phyloP scores from a whole-genome alignment of 2,113 vertebrate species.

The Sinocyclocheilus grahami region DNA sequence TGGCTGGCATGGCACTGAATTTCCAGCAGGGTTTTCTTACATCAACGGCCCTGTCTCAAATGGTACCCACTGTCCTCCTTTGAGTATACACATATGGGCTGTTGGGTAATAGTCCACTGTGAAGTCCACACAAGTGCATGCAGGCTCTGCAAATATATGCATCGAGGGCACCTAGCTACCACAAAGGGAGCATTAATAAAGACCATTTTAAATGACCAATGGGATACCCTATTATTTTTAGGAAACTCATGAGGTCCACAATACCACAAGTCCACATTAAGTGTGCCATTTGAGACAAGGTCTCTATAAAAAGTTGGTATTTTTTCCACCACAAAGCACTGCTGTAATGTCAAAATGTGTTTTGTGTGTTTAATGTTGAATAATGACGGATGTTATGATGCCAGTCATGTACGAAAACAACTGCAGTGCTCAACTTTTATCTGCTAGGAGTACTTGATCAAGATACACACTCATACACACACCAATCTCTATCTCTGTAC shows the following conservation, averaged over 20 bases:
- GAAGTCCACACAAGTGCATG: not conserved
- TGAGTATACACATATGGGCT: not conserved
- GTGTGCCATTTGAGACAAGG: not conserved
- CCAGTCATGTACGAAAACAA: conserved; percentile 36
- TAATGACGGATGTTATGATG: conserved; percentile 65
- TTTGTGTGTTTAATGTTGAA: conserved; percentile 57
- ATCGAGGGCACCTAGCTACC: not conserved
- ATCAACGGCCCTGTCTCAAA: not conserved
- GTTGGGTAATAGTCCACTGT: not conserved
- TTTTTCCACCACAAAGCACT: conserved; percentile 49
- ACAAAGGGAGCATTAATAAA: not conserved
- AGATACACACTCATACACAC: conserved; percentile 29
- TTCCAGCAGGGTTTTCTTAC: too few species aligned
- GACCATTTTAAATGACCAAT: not conserved
- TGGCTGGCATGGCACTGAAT: not conserved
- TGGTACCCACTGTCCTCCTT: not conserved
- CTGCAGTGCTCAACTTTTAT: conserved; percentile 15
- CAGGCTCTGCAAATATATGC: not conserved
- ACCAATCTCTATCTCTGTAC: conserved; percentile 31
- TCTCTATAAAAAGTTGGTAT: conserved; percentile 37
- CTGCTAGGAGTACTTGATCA: not conserved
- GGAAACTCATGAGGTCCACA: not conserved
- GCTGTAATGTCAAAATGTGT: conserved; percentile 64
- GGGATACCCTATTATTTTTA: not conserved
- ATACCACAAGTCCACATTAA: not conserved